Conservation (phyloP, 2,888 invertebrate species). For the Callimorpha dominula region DNA sequence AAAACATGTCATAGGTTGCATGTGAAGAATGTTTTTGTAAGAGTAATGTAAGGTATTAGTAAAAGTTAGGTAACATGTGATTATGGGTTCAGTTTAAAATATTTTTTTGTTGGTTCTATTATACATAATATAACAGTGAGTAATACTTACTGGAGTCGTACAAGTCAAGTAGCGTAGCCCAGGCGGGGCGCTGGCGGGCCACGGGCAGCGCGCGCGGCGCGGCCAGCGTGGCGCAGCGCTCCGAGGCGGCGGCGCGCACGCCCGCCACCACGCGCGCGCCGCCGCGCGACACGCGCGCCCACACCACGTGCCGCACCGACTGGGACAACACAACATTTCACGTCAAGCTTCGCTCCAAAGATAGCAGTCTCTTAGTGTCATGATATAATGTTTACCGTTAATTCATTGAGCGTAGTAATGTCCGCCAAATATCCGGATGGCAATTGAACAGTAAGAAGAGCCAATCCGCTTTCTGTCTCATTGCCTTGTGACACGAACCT, state of each 20-base stretch:
- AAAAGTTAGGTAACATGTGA: too few species aligned
- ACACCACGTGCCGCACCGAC: slow-evolving; percentile 74
- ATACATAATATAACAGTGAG: background rate
- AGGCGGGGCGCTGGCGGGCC: slow-evolving; percentile 94
- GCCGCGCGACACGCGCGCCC: slow-evolving; percentile 66
- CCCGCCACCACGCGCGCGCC: slow-evolving; percentile 78
- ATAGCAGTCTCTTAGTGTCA: too few species aligned
- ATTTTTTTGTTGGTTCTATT: background rate
- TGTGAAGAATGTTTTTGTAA: too few species aligned
- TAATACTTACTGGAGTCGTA: slow-evolving; percentile 95
- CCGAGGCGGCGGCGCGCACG: slow-evolving; percentile 78
- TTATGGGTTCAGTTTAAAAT: too few species aligned
- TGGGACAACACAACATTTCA: slow-evolving; percentile 38
- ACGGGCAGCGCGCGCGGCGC: slow-evolving; percentile 94
- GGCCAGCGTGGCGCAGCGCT: slow-evolving; percentile 94
- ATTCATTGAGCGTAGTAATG: slow-evolving; percentile 89
- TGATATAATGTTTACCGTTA: slow-evolving; percentile 73
- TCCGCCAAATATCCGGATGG: slow-evolving; percentile 97
- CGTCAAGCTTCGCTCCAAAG: too few species aligned
- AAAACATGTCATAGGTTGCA: too few species aligned
- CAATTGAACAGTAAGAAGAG: slow-evolving; percentile 95
- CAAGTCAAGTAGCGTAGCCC: slow-evolving; percentile 95
- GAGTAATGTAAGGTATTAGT: too few species aligned
- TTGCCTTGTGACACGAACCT: slow-evolving; percentile 89
- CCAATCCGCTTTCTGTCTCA: slow-evolving; percentile 93